These are phyloP conservation scores for Orchesella flavescens DNA, from an alignment of 2,888 invertebrate species.

Conservation along the genomic window DNA sequence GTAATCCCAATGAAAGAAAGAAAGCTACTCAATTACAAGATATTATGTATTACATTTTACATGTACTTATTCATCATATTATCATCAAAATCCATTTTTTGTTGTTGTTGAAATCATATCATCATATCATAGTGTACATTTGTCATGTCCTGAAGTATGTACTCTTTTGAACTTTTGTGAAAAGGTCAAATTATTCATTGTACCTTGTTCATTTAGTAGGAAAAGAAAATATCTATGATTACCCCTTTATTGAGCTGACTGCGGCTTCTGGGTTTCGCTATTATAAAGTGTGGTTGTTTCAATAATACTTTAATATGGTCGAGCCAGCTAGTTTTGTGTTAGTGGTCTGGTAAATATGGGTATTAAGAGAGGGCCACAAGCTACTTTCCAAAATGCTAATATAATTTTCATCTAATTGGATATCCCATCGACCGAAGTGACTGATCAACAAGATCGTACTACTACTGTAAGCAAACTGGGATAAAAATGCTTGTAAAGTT, in stretches of 20 bases:
- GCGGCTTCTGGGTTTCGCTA: neutral
- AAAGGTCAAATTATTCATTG: no score
- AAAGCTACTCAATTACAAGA: no score
- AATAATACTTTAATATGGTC: no score
- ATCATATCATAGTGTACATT: no score
- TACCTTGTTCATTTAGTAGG: neutral
- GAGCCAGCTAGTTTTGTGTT: neutral
- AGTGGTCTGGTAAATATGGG: neutral
- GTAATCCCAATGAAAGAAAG: no score
- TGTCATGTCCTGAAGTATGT: no score
- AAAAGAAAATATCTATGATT: neutral
- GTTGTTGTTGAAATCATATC: no score
- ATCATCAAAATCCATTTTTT: no score
- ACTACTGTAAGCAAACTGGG: neutral
- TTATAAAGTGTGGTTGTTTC: no score
- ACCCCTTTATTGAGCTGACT: neutral
- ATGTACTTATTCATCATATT: no score
- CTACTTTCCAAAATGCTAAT: slow-evolving; percentile 46
- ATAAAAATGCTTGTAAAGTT: neutral
- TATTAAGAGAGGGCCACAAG: neutral
- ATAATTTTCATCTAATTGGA: slow-evolving; percentile 22
- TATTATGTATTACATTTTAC: no score
- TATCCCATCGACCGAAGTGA: slow-evolving; percentile 29
- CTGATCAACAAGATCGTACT: slow-evolving; percentile 18
- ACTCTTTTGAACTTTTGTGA: no score